Percentiles rank a stretch among this genome's conserved stretches.
Evolutionary conservation across 2,113 vertebrate species (phyloP).

Genomic region (Sylvilagus bachmani): DNA sequence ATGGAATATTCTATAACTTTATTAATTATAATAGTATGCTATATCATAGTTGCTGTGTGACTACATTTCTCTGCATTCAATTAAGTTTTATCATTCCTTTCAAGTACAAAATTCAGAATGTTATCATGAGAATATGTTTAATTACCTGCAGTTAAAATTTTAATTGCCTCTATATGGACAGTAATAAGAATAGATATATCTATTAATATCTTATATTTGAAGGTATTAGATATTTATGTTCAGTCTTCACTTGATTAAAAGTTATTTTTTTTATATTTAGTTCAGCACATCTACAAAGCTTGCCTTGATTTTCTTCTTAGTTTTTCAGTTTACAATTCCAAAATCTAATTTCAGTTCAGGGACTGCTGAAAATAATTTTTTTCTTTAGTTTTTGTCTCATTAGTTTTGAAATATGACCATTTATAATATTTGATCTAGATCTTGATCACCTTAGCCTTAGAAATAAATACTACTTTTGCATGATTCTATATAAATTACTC

Average conservation of each 20-base stretch:
- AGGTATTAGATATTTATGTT: neutral
- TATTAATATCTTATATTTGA: no score
- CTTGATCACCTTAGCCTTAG: neutral
- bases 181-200: neutral
- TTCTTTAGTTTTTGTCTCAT: neutral
- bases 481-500: neutral
- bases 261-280: neutral
- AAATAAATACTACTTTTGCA: neutral
- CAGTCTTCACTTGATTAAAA: neutral
- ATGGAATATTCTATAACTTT: neutral
- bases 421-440: neutral
- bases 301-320: neutral
- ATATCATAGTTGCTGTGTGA: neutral
- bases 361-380: neutral
- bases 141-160: neutral
- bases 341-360: neutral
- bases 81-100: slow-evolving; percentile 9
- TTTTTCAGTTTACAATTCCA: slow-evolving; percentile 10
- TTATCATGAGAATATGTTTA: neutral
- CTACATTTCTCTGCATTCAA: neutral
- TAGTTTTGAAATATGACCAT: neutral
- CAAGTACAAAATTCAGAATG: slow-evolving; percentile 4
- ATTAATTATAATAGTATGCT: neutral
- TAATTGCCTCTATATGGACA: neutral
- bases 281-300: neutral